Evolutionary conservation across 2,888 invertebrate species (phyloP), one percentile per base, ranked within the genome.

Genomic region (Apamea sordens): DNA sequence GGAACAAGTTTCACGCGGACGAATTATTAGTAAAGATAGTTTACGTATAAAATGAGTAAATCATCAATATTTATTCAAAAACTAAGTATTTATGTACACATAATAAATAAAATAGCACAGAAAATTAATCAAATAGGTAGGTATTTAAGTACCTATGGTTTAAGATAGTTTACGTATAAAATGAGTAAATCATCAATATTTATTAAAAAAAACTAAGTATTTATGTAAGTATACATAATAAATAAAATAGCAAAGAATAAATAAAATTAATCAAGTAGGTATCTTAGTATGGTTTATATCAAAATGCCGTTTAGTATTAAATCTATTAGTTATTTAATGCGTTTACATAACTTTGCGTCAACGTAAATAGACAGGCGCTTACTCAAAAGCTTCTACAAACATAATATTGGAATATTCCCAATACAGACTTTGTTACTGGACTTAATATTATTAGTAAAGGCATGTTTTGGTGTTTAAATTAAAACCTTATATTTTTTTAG

Each of bases 241-340:
- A 50, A 24, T 50, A 32, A 32, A 28, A 21, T 24, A 24, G 5
- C 36, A 24, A 28, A 41, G 15, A 56, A n/a, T n/a, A n/a, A n/a
- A n/a, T n/a, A n/a, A 68, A 56, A 11, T 47, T 36, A 41, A 41
- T 7, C 11, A 61, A 4, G 2, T 64, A 4, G 2, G 21, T 47
- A n/a, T 36, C 21, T 21, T 47, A 59, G 13, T 32, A n/a, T 15
- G 70, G 36, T 61, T 18, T 73, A 18, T 50, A 59, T 15, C 44
- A 24, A 36, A 53, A 44, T 36, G 24, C 56, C 63, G 18, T 76
- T 59, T 59, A 56, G 44, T 63, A 36, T 21, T 64, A 83, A 80
- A 69, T 44, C 56, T 63, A 21, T 69, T 56, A 83, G 68, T 83
- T 69, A 83, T 63, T 32, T 64, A 36, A 83, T 64, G 64, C 63